Evolutionary conservation across 2,113 vertebrate genomes (phyloP), one percentile per base, ranked within the genome.

Genomic region (Gymnocephalus cernua): DNA sequence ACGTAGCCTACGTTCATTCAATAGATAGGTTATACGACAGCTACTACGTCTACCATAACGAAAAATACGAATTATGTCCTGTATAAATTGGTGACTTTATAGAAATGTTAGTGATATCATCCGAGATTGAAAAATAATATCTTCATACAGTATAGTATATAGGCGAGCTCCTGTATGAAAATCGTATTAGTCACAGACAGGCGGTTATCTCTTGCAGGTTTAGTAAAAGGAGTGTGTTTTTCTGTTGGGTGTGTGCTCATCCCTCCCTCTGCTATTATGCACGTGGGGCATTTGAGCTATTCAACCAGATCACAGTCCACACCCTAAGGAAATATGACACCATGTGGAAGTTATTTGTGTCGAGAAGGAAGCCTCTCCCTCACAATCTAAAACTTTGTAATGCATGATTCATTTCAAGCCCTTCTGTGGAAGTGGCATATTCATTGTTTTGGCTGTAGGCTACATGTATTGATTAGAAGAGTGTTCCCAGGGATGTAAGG

Each of bases 321-420:
- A 88, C 78, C 87, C 80, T 4, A 3, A 19, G 69, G 76, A 93
- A 77, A 77, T 27, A 86, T 58, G 80, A 87, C 73, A 79, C 19
- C 74, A 45, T 53, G 63, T 70, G 68, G 71, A 84, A 63, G 63
- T 69, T 83, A 74, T 71, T 79, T 71, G 27, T 70, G 41, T 75
- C 1, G 1, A 58, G 19, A 32, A 57, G 57, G 77, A 69, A 44
- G 51, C 4, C 54, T 16, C 62, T 41, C 0, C 18, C 14, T 58
- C 21, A 25, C 21, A 23, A 41, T 19, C 14, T 14, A 18, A 2
- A 2, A 1, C 21, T 58, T 47, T 23, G 44, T 51, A 16, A 13
- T 1, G 4, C 1, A 3, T 56, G 5, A 13, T 70, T 13, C 23
- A 27, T 19, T n/a, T 14, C 6, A 2, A 14, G 3, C 11, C 19